Evolutionary conservation across 2,797 vertebrate species (phyloP), one percentile per base, ranked within the genome.

Genomic region (Amniataba percoides): DNA sequence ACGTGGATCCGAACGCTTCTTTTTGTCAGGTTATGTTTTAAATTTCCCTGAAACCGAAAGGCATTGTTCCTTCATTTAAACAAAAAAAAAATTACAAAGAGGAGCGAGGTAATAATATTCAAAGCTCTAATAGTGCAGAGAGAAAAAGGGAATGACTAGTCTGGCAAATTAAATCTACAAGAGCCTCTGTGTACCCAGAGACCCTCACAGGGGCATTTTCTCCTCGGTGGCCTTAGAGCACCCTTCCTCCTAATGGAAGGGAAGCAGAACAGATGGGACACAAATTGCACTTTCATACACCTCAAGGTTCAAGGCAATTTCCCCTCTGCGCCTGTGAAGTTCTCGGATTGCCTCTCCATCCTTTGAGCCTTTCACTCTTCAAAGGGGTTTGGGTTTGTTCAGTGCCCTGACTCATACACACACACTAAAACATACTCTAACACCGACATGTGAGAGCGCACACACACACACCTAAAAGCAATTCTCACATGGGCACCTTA

Each of bases 251-350:
- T 95, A 95, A 95, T 94, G 94, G 93, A 94, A 94, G 93, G 91
- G 93, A 94, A 93, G 92, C 93, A 93, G 94, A 95, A 94, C 95
- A 96, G 95, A 96, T 95, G 95, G 95, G 94, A 94, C 94, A 95
- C 93, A 95, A 95, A 95, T 94, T 95, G 94, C 94, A 92, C 93
- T 94, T 95, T 94, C 93, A 94, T 95, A 94, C 93, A 94, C 95
- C 93, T 95, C 92, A 91, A 94, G 93, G 94, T 95, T 95, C 93
- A 94, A 94, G 92, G 94, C 94, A 94, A 95, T 95, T 95, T 95
- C 94, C 93, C 91, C 92, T 86, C 85, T 93, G 91, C 65, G 92
- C 90, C 92, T 95, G 93, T 95, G 94, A 95, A 95, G 93, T 94
- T 93, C 93, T 94, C 89, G 85, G 93, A 95, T 95, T 94, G 94